A percentile compares a stretch with the other conserved stretches of the same genome.
Conservation (phyloP, 2,113 vertebrate species). For the Muntiacus muntjak region DNA sequence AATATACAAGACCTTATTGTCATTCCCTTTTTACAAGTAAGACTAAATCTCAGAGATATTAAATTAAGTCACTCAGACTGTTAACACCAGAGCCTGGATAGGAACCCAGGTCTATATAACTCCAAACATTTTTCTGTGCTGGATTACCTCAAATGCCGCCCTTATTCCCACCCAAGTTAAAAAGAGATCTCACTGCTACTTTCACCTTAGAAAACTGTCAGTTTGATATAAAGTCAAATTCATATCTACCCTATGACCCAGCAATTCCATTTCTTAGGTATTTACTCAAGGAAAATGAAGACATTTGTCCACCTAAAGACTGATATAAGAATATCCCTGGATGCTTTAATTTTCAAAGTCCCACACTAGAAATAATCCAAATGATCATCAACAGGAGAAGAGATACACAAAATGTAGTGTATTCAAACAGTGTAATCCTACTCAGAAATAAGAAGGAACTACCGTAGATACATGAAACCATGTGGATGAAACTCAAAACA, state of each 20-base stretch:
- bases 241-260: neutral
- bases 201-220: neutral
- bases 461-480: neutral
- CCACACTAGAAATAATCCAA: neutral
- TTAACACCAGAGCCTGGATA: neutral
- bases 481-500: neutral
- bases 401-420: neutral
- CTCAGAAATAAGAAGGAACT: neutral
- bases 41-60: neutral
- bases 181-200: neutral
- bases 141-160: neutral
- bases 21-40: neutral
- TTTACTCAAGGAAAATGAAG: conserved; percentile 30
- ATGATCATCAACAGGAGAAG: neutral
- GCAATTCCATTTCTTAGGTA: neutral
- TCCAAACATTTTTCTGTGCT: neutral
- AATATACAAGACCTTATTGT: neutral
- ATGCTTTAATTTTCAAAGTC: neutral
- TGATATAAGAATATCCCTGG: neutral
- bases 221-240: neutral
- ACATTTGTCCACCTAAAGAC: neutral
- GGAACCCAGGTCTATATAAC: neutral
- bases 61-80: neutral
- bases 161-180: neutral
- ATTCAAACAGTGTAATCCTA: neutral